A percentile compares a stretch with the other conserved stretches of the same genome.
These are phyloP conservation scores for Alfaro cultratus DNA, from an alignment of 2,797 vertebrate genomes.

Conservation along the genomic window DNA sequence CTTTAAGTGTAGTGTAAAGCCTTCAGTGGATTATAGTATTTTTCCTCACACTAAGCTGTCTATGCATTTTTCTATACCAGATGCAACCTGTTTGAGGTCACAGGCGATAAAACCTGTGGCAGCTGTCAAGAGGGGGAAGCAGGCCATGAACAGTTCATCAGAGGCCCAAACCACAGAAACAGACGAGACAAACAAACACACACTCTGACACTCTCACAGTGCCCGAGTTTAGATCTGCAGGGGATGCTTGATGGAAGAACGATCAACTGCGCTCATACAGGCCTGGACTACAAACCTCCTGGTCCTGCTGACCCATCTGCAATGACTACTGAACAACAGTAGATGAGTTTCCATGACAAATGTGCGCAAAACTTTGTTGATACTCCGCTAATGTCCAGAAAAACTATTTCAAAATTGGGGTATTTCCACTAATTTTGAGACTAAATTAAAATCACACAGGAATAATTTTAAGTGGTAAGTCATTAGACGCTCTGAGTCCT, in stretches of 20 bases:
- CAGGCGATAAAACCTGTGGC: not conserved
- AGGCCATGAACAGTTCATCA: not conserved
- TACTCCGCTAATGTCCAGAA: too few relatives aligned
- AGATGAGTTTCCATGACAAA: not conserved
- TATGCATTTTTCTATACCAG: constrained; percentile 1
- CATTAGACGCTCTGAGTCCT: too few relatives aligned
- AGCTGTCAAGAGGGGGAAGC: not conserved
- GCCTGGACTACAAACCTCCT: not conserved
- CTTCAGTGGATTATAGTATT: not conserved
- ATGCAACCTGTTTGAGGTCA: constrained; percentile 1
- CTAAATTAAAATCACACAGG: too few relatives aligned
- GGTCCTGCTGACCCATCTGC: not conserved
- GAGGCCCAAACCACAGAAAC: not conserved
- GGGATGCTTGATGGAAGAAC: not conserved
- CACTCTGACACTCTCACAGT: not conserved
- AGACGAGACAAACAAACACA: not conserved
- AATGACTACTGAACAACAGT: not conserved
- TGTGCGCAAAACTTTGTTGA: too few relatives aligned
- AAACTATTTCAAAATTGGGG: too few relatives aligned
- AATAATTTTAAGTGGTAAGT: too few relatives aligned
- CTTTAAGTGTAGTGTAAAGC: not conserved
- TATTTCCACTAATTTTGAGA: too few relatives aligned
- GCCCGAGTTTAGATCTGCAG: not conserved
- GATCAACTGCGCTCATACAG: not conserved
- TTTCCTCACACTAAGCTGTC: not conserved